phyloP scores from a whole-genome alignment of 2,113 vertebrate species.

The Corythornis vintsioides region DNA sequence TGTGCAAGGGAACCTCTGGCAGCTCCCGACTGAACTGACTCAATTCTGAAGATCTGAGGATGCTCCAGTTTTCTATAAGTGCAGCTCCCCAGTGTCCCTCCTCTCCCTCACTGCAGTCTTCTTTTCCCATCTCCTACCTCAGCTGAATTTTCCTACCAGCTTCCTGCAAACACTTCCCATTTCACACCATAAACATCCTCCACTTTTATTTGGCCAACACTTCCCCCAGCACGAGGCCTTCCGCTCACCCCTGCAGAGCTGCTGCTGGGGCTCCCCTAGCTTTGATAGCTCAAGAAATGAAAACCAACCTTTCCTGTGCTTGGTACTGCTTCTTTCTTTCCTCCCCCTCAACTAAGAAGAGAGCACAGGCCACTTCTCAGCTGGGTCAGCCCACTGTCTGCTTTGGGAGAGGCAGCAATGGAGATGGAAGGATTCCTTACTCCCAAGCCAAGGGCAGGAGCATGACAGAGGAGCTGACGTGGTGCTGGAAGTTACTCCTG shows the following conservation, averaged over 20 bases:
- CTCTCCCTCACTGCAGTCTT: background rate
- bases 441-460: background rate
- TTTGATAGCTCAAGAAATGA: conserved; percentile 28
- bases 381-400: background rate
- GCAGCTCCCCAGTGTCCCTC: background rate
- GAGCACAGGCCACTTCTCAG: background rate
- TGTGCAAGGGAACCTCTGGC: background rate
- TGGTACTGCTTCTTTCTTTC: background rate
- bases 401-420: rapidly evolving
- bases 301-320: background rate
- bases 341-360: too few relatives aligned
- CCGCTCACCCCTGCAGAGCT: background rate
- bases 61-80: conserved; percentile 24
- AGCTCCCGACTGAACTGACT: background rate
- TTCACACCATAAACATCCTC: conserved; percentile 70
- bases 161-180: conserved; percentile 57
- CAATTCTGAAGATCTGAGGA: background rate
- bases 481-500: background rate
- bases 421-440: background rate
- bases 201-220: conserved; percentile 15
- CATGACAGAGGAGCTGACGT: background rate
- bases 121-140: conserved; percentile 26
- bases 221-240: background rate
- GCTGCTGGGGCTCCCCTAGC: background rate
- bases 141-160: conserved; percentile 43